Evolutionary conservation across 2,888 invertebrate genomes (phyloP).

Genomic region (Sesamia inferens): DNA sequence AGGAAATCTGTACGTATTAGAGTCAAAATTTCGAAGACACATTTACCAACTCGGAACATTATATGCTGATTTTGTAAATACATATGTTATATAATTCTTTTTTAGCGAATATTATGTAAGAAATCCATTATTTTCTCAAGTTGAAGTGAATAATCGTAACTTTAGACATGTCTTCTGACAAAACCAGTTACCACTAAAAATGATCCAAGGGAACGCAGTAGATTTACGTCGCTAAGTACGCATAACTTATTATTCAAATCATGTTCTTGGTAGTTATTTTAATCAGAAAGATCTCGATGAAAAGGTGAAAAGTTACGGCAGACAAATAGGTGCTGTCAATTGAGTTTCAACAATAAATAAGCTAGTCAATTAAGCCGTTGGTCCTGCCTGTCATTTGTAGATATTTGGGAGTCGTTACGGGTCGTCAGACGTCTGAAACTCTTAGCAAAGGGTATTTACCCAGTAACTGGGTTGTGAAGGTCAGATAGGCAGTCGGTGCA

Average conservation of each 20-base stretch:
- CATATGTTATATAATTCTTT: neutral
- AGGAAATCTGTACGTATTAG: too few species aligned
- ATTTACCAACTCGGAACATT: too few species aligned
- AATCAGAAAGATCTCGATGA: neutral
- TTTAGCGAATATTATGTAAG: neutral
- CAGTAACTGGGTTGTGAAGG: too few species aligned
- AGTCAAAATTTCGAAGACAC: too few species aligned
- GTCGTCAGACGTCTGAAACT: too few species aligned
- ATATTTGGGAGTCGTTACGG: too few species aligned
- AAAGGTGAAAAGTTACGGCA: neutral
- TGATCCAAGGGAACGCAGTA: neutral
- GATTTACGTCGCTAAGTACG: too few species aligned
- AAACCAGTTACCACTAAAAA: neutral
- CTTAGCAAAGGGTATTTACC: too few species aligned
- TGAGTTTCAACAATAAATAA: neutral
- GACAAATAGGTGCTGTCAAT: neutral
- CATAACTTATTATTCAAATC: neutral
- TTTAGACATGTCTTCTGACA: neutral
- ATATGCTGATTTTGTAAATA: too few species aligned
- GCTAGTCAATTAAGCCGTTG: too few species aligned
- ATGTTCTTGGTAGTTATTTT: conserved; percentile 1
- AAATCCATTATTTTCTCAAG: neutral
- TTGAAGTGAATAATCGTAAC: neutral
- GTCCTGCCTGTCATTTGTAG: too few species aligned
- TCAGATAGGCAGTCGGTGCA: too few species aligned